Base-by-base conservation (phyloP, 2,797 vertebrate species). In the Darevskia nairensis region DNA sequence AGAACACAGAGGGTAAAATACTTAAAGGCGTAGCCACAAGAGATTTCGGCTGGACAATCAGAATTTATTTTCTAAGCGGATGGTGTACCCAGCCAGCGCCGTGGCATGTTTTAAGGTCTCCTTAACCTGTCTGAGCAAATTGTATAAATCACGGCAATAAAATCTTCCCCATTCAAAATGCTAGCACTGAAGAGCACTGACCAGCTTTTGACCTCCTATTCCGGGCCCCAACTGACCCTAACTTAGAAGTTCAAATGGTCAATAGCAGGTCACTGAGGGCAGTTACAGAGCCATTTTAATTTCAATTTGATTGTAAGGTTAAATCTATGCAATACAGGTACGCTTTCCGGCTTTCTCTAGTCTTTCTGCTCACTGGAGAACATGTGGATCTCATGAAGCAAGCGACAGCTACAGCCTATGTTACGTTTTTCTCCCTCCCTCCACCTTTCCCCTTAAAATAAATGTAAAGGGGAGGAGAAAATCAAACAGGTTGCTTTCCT, bases 91-190 rank as follows among this genome's bases (percentile, higher is more conserved):
- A 77, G 86, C 89, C 94, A 96, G 96, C 94, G 91, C 93, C 95
- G 93, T 95, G 95, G 93, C 96, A 96, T 96, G 96, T 96, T 97
- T 97, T 96, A 97, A 97, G 92, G 94, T 97, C 97, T 96, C 95
- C 95, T 97, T 97, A 97, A 98, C 96, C 97, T 97, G 97, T 97
- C 97, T 97, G 92, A 91, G 95, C 96, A 97, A 97, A 98, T 97
- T 97, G 97, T 96, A 98, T 98, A 98, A 99, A 98, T 98, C 98
- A 98, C 89, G 74, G 96, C 95, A 96, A 98, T 98, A 98, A 99
- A 98, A 95, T 97, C 94, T 96, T 96, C 91, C 50, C 94, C 96
- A 97, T 97, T 97, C 96, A 98, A 93, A 96, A 91, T 94, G 92
- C 96, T 95, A 89, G 96, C 95, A 92, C 95, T 96, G 95, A 94